Evolutionary conservation across 2,888 invertebrate species (phyloP), one percentile per base, ranked within the genome.

Genomic region (Hirtodrosophila confusa): DNA sequence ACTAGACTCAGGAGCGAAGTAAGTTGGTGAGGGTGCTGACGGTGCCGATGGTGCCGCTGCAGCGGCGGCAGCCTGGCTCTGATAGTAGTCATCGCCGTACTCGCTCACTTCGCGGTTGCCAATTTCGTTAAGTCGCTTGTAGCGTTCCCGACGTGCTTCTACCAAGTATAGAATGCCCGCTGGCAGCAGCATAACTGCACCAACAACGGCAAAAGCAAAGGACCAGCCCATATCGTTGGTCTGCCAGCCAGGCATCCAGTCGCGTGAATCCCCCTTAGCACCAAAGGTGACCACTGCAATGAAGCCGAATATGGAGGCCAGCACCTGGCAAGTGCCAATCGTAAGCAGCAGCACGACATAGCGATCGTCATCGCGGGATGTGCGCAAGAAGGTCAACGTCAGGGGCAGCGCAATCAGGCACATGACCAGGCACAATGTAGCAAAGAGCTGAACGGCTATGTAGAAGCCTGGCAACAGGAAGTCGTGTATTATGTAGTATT

Each of bases 231-330:
- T 94, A 90, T 97, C 96, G 92, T 99, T 99, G 90, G 98, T 96
- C 86, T 98, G 97, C 96, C 98, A 97, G 86, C 97, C 95, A 0
- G 98, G 98, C 97, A 99, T 97, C 96, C 98, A 97, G 88, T 97
- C 97, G 73, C 98, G 93, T 4, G 97, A 95, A 91, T 98, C 97
- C 3, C 98, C 98, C 89, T 95, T 94, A 0, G 95, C 95, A 36
- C 98, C 98, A 92, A 99, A 99, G 58, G 96, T 95, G 3, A 96
- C 94, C 0, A 97, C 95, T 0, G 97, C 95, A 87, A 98, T 94
- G 2, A 97, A 93, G 8, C 97, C 97, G 78, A 95, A 95, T 41
- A 96, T 89, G 10, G 95, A 97, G 94, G 95, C 95, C 63, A 96
- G 92, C 36, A 95, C 92, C 60, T 96, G 93, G 71, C 95, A 94